A percentile compares a stretch with the other conserved stretches of the same genome.
Evolutionary conservation across 2,888 invertebrate genomes (phyloP).

Genomic region (Mystacides longicornis): DNA sequence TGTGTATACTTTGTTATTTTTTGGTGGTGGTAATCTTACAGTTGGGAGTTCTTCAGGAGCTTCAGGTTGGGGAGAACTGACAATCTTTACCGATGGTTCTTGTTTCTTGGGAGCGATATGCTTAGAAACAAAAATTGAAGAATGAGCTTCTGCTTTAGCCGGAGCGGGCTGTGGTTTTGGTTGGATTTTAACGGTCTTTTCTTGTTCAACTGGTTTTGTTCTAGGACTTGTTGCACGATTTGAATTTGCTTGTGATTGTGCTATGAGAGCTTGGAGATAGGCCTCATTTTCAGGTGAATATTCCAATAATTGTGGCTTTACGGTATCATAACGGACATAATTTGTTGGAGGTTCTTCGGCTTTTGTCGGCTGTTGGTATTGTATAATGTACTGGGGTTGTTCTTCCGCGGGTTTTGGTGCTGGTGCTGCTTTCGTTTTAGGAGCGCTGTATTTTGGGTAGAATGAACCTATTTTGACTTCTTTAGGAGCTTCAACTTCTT

Average conservation of each 20-base stretch:
- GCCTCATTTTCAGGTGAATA: conserved; percentile 18
- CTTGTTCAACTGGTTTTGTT: not conserved
- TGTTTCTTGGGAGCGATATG: conserved; percentile 18
- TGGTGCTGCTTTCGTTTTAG: conserved; percentile 11
- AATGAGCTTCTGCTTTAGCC: conserved; percentile 7
- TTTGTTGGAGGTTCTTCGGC: conserved; percentile 15
- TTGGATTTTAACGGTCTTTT: not conserved
- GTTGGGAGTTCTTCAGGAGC: conserved; percentile 22
- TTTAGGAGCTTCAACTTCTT: conserved; percentile 14
- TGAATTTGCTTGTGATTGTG: conserved; percentile 15
- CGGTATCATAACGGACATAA: conserved; percentile 19
- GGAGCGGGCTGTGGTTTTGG: not conserved
- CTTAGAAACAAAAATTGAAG: conserved; percentile 24
- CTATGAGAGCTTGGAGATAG: conserved; percentile 18
- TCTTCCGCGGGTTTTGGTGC: conserved; percentile 24
- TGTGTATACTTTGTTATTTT: conserved; percentile 46
- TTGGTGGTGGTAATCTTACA: conserved; percentile 44
- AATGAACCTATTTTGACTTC: conserved; percentile 18
- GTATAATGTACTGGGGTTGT: conserved; percentile 15
- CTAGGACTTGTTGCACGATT: not conserved
- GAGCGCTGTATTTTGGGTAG: conserved; percentile 11
- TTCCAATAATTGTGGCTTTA: conserved; percentile 16
- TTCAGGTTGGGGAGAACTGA: conserved; percentile 8
- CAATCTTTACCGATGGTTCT: conserved; percentile 10
- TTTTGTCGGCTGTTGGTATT: conserved; percentile 31